A percentile compares a stretch with the other conserved stretches of the same genome.
Evolutionary conservation across 2,888 invertebrate genomes (phyloP).

Genomic region (Cecidostiba fungosa): DNA sequence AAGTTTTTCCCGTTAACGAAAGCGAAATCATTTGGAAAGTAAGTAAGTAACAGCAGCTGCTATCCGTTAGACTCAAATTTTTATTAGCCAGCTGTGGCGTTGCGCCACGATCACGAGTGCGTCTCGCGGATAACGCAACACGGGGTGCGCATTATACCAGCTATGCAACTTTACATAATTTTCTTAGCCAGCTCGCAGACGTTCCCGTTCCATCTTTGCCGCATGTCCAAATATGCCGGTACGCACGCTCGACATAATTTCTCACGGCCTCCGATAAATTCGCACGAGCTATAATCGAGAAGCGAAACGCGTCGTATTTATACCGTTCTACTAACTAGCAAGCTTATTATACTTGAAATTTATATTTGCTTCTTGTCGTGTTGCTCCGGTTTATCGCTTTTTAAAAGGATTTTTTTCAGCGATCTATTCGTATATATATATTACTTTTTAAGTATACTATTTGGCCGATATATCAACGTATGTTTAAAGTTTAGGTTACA

Average conservation of each 20-base stretch:
- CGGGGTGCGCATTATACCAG: slow-evolving; percentile 61
- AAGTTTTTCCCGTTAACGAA: not conserved
- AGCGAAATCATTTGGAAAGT: not conserved
- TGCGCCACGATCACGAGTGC: slow-evolving; percentile 57
- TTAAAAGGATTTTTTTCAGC: not conserved
- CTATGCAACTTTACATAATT: slow-evolving; percentile 73
- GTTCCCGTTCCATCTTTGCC: slow-evolving; percentile 57
- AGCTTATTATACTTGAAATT: slow-evolving; percentile 26
- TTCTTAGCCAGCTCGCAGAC: slow-evolving; percentile 63
- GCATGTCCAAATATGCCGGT: slow-evolving; percentile 62
- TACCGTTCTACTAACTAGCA: slow-evolving; percentile 36
- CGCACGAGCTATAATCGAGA: slow-evolving; percentile 41
- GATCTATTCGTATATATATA: not conserved
- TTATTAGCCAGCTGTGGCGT: slow-evolving; percentile 6
- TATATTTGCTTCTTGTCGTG: not conserved
- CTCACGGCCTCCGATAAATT: slow-evolving; percentile 69
- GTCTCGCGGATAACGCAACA: slow-evolving; percentile 36
- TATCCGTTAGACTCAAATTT: slow-evolving; percentile 24
- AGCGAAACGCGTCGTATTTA: slow-evolving; percentile 41
- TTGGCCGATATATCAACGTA: not conserved
- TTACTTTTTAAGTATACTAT: not conserved
- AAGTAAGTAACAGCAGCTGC: not conserved
- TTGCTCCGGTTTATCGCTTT: not conserved
- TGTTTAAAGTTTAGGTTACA: not conserved
- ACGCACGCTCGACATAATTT: slow-evolving; percentile 64